Evolutionary conservation across 2,113 vertebrate species (phyloP).

Genomic region (Cinclus cinclus): DNA sequence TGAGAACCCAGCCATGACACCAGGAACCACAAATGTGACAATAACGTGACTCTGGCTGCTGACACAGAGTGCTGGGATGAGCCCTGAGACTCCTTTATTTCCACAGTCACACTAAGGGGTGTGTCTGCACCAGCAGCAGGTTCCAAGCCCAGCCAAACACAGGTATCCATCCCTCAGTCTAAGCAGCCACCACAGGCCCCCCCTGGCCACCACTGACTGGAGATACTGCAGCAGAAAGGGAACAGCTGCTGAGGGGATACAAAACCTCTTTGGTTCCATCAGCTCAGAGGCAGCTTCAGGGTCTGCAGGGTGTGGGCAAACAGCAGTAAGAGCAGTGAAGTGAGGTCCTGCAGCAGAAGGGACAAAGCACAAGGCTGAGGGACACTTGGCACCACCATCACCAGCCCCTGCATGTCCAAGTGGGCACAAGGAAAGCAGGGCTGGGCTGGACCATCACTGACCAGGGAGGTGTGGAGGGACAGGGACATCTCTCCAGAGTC

Average conservation of each 20-base stretch:
- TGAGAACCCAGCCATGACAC: background rate
- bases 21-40: background rate
- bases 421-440: background rate
- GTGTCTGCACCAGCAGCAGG: background rate
- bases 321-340: background rate
- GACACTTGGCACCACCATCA: background rate
- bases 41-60: background rate
- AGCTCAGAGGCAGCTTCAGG: background rate
- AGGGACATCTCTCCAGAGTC: background rate
- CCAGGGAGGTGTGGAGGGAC: background rate
- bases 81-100: conserved; percentile 36
- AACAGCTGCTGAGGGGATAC: background rate
- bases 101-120: background rate
- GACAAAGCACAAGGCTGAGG: background rate
- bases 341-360: background rate
- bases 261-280: background rate
- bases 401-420: background rate
- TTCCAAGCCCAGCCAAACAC: background rate
- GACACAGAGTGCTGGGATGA: background rate
- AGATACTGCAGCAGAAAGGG: background rate
- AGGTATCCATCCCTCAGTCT: background rate
- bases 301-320: background rate
- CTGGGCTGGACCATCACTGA: background rate
- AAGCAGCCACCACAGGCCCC: background rate
- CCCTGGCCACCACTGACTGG: fast-evolving